Evolutionary conservation across 2,797 vertebrate genomes (phyloP), one percentile per base, ranked within the genome.

Genomic region (Cirrhinus molitorella): DNA sequence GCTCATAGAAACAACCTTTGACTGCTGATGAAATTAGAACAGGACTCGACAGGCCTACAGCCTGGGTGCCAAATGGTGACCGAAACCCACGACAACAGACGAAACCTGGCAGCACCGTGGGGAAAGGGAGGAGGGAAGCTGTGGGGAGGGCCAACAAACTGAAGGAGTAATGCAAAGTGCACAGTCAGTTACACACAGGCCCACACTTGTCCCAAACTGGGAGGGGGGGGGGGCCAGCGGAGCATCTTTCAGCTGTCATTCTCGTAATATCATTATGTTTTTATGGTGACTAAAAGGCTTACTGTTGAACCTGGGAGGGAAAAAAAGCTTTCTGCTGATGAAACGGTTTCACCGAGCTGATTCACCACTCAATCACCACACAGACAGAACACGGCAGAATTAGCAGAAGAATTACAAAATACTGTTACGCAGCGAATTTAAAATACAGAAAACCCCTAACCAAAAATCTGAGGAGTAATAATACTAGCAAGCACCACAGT

Each of bases 101-200:
- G 94, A 96, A 96, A 96, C 95, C 92, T 93, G 94, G 94, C 94
- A 94, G 86, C 90, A 91, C 88, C 86, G 86, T 87, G 88, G 87
- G 37, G 37, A 55, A 51, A 85, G 61, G 71, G 68, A 51, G 72
- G 63, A 61, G 72, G 76, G 68, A 34, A 65, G 73, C 9, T 72
- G 19, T 14, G n/a, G 59, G 80, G 68, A 66, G 47, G 91, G 90
- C 90, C 73, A 68, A 88, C 80, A 89, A 93, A 94, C 92, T 88
- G 91, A 93, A 91, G 65, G 21, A 51, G 79, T 89, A 87, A 93
- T 90, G 91, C 93, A 87, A 93, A 94, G 91, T 91, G 93, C 91
- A 91, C 91, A 92, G 92, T 94, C 92, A 92, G 87, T 90, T 89
- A 88, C 86, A 72, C 89, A 61, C 94, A 94, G 88, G 94, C 90